Base-by-base conservation (phyloP, 2,888 invertebrate species). In the Epistrophella euchroma region DNA sequence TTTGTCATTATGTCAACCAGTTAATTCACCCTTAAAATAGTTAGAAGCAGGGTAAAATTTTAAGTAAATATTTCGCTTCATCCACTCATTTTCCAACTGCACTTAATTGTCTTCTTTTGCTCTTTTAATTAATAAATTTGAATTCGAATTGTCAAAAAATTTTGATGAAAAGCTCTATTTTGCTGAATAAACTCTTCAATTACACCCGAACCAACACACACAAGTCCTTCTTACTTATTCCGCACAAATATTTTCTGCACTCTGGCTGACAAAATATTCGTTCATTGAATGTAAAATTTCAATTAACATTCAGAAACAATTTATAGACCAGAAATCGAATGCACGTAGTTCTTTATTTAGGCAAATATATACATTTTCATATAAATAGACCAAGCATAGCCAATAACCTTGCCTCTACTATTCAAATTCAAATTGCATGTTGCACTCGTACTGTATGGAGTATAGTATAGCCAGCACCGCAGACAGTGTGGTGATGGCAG, bases 391-490 rank as follows among this genome's bases (percentile, higher is more conserved):
- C 9, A 32, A 37, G 13, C 58, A 58, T 32, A 47, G 15, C 62
- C 71, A 75, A 64, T 81, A 71, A 47, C 72, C 55, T 64, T 47
- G 17, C 64, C 60, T n/a, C 22, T n/a, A 40, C 40, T 17, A 79
- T 79, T 79, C 72, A 79, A 66, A 82, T 77, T 77, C 58, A 72
- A 72, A 82, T 60, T 68, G 71, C 72, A 52, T 45, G 72, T 58
- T 72, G 19, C 47, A 56, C 47, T 60, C 3, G 17, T 25, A 17
- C 37, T 58, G 25, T n/a, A 3, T 15, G 25, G 4, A 32, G 15
- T 28, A 6, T 25, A 32, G 25, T 28, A 4, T 25, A 6, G 32
- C 7, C 1, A 9, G 32, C 32, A 9, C 6, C 2, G 32, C 7
- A 5, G 9, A 0, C 9, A 2, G 9, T 32, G 19, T 72, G 37